These are phyloP conservation scores for Rugalucina vietnamica DNA, from an alignment of 2,888 invertebrate genomes.

Conservation along the genomic window DNA sequence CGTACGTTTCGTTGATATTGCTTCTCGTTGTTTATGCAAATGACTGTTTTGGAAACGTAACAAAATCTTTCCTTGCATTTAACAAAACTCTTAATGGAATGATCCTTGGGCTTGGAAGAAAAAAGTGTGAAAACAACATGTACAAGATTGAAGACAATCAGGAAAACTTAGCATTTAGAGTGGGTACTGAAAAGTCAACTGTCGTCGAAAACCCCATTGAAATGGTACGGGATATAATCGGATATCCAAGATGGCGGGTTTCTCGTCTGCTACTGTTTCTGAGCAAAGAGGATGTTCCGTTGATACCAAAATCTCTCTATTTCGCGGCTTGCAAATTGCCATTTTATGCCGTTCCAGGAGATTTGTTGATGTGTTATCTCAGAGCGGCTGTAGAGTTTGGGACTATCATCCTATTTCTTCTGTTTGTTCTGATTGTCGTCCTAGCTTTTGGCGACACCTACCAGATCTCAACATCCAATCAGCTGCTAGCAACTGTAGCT, in stretches of 20 bases:
- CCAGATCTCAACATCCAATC: constrained; percentile 61
- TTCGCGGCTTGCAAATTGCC: constrained; percentile 62
- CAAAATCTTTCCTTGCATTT: constrained; percentile 72
- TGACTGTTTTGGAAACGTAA: constrained; percentile 72
- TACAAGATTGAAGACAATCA: neutral
- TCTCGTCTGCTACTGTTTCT: constrained; percentile 60
- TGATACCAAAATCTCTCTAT: constrained; percentile 63
- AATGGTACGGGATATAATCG: constrained; percentile 12
- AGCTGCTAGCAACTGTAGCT: constrained; percentile 60
- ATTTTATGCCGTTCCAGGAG: constrained; percentile 61
- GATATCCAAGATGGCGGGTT: constrained; percentile 68
- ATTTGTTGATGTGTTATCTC: constrained; percentile 48
- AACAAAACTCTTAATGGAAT: constrained; percentile 56
- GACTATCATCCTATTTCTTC: constrained; percentile 55
- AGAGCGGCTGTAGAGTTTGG: constrained; percentile 54
- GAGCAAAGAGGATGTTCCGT: constrained; percentile 54
- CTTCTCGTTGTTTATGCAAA: constrained; percentile 71
- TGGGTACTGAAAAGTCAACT: neutral
- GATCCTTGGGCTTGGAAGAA: neutral
- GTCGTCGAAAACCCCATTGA: neutral
- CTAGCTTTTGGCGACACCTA: constrained; percentile 67
- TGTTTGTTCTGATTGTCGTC: constrained; percentile 65
- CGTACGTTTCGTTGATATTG: constrained; percentile 70
- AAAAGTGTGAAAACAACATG: neutral
- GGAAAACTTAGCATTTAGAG: constrained; percentile 15